A percentile compares a stretch with the other conserved stretches of the same genome.
Evolutionary conservation across 37 sponge, comb jelly and placozoan species (phyloP).

Genomic region (Spongilla lacustris): DNA sequence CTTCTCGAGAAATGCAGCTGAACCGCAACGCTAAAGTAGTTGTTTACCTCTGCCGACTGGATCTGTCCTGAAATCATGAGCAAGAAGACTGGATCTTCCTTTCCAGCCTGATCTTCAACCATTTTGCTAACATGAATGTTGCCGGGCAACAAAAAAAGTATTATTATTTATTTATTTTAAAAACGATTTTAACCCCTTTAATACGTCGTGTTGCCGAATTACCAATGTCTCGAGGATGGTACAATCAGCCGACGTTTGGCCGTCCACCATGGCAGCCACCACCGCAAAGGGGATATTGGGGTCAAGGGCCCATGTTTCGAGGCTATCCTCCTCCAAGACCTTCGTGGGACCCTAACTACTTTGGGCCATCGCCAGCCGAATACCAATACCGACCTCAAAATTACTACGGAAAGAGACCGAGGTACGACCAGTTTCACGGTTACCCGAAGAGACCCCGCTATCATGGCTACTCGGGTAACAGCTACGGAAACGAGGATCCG

Average conservation of each 20-base stretch:
- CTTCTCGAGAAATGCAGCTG: no score
- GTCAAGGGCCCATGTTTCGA: neutral
- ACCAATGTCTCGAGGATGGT: neutral
- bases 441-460: neutral
- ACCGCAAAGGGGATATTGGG: neutral
- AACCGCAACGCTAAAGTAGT: no score
- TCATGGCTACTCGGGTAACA: neutral
- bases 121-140: neutral
- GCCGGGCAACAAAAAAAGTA: neutral
- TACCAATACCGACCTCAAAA: neutral
- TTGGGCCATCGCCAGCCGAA: neutral
- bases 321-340: neutral
- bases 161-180: no score
- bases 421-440: neutral
- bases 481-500: constrained; percentile 11
- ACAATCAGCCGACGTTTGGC: neutral
- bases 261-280: neutral
- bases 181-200: neutral
- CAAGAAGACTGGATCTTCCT: constrained; percentile 68
- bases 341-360: neutral
- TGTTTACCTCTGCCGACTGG: constrained; percentile 81
- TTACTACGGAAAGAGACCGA: neutral
- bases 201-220: neutral
- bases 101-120: neutral
- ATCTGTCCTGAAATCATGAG: constrained; percentile 87